phyloP scores from a whole-genome alignment of 2,113 vertebrate genomes.

The Tor tambroides region DNA sequence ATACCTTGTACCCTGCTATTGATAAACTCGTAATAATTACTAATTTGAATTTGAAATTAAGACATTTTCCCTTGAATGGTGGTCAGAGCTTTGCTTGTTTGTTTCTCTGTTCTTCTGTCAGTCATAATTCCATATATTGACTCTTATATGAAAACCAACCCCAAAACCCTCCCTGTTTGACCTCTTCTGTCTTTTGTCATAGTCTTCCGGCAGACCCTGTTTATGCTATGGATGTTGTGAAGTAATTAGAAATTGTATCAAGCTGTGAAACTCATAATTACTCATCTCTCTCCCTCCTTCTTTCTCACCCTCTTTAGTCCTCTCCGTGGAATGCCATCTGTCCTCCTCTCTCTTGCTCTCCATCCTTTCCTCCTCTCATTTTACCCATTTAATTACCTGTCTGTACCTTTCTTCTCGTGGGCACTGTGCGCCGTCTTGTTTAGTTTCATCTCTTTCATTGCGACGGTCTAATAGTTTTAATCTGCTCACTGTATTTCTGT shows the following conservation, averaged over 20 bases:
- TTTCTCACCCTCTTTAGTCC: slow-evolving; percentile 38
- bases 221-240: slow-evolving; percentile 39
- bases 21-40: too few species aligned
- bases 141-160: neutral
- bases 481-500: slow-evolving; percentile 6
- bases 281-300: slow-evolving; percentile 43
- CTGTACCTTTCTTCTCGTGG: slow-evolving; percentile 26
- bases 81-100: neutral
- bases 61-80: neutral
- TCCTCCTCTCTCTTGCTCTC: neutral
- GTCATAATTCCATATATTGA: neutral
- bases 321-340: slow-evolving; percentile 56
- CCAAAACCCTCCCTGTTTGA: neutral
- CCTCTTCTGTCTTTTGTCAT: slow-evolving; percentile 7
- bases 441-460: slow-evolving; percentile 12
- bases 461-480: slow-evolving; percentile 11
- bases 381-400: slow-evolving; percentile 38
- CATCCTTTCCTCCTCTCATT: neutral
- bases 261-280: slow-evolving; percentile 61
- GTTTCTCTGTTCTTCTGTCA: neutral
- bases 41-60: too few species aligned
- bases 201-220: slow-evolving; percentile 3
- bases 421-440: neutral
- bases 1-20: too few species aligned
- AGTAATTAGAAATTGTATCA: slow-evolving; percentile 59